Percentiles rank a stretch among this genome's conserved stretches.
phyloP scores from a whole-genome alignment of 1,140 invertebrate genomes.

The Drosophila arizonae region DNA sequence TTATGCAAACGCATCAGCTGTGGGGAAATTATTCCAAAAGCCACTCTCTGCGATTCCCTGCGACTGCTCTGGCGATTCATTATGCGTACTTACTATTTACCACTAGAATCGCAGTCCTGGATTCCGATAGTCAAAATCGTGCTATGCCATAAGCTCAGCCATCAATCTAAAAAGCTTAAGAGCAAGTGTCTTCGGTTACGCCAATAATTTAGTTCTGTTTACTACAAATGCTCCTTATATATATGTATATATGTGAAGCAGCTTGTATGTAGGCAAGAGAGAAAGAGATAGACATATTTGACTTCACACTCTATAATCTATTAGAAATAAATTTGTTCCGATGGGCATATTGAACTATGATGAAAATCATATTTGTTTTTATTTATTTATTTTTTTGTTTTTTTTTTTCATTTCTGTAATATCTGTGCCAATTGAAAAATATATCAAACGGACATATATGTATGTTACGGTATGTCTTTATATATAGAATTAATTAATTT shows the following conservation, averaged over 20 bases:
- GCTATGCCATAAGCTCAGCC: conserved; percentile 12
- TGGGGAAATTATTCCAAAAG: conserved; percentile 43
- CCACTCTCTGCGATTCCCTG: conserved; percentile 2
- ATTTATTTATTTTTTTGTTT: too few relatives aligned
- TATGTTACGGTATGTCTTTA: too few relatives aligned
- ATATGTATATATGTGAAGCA: background rate
- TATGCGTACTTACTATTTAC: conserved; percentile 28
- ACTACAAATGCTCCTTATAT: too few relatives aligned
- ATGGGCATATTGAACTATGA: too few relatives aligned
- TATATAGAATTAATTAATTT: too few relatives aligned
- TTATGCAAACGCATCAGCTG: conserved; percentile 63
- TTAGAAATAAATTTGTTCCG: too few relatives aligned
- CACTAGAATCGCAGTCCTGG: conserved; percentile 39
- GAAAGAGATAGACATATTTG: too few relatives aligned
- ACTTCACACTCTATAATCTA: too few relatives aligned
- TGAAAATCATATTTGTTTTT: too few relatives aligned
- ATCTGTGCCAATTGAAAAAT: too few relatives aligned
- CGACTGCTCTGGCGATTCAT: conserved; percentile 5
- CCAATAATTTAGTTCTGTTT: conserved; percentile 7
- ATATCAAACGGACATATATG: too few relatives aligned
- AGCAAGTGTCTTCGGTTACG: background rate
- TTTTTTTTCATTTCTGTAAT: too few relatives aligned
- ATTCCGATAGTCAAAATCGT: conserved; percentile 43
- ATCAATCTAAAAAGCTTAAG: conserved; percentile 33
- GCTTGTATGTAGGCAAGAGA: background rate